phyloP scores from a whole-genome alignment of 23 tunicate genomes.

The Corella eumyota region DNA sequence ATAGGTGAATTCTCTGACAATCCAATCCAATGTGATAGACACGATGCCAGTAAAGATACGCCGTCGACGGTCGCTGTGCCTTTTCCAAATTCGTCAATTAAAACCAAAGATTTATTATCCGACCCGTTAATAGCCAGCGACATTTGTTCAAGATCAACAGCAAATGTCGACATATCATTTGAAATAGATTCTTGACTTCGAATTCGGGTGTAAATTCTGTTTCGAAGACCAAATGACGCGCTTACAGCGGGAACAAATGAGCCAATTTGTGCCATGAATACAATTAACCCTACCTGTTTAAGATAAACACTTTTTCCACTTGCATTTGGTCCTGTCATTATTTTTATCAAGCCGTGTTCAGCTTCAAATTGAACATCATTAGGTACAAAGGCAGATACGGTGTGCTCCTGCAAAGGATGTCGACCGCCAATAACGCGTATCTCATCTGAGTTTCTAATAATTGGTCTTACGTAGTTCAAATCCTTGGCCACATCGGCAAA shows the following conservation, averaged over 20 bases:
- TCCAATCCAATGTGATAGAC: slow-evolving; percentile 37
- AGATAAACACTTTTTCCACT: slow-evolving; percentile 94
- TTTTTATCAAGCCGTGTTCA: slow-evolving; percentile 21
- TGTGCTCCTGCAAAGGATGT: slow-evolving; percentile 79
- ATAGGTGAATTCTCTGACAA: slow-evolving; percentile 19
- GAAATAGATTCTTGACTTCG: slow-evolving; percentile 48
- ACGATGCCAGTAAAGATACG: slow-evolving; percentile 39
- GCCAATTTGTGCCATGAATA: slow-evolving; percentile 80
- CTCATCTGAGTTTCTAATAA: slow-evolving; percentile 11
- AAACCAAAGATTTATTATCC: slow-evolving; percentile 19
- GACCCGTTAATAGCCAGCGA: slow-evolving; percentile 31
- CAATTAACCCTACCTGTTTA: slow-evolving; percentile 74
- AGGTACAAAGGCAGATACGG: slow-evolving; percentile 60
- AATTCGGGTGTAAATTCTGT: slow-evolving; percentile 42
- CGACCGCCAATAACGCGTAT: slow-evolving; percentile 49
- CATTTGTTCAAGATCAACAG: slow-evolving; percentile 42
- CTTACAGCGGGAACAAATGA: slow-evolving; percentile 71
- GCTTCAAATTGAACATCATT: slow-evolving; percentile 42
- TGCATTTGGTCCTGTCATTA: slow-evolving; percentile 90
- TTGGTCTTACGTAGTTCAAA: slow-evolving; percentile 43
- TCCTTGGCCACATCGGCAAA: slow-evolving; percentile 67
- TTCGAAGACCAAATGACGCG: slow-evolving; percentile 37
- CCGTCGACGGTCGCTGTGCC: slow-evolving; percentile 91
- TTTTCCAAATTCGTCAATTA: slow-evolving; percentile 91
- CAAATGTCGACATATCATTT: slow-evolving; percentile 63